Evolutionary conservation across 2,113 vertebrate species (phyloP), one percentile per base, ranked within the genome.

Genomic region (Odocoileus hemionus): DNA sequence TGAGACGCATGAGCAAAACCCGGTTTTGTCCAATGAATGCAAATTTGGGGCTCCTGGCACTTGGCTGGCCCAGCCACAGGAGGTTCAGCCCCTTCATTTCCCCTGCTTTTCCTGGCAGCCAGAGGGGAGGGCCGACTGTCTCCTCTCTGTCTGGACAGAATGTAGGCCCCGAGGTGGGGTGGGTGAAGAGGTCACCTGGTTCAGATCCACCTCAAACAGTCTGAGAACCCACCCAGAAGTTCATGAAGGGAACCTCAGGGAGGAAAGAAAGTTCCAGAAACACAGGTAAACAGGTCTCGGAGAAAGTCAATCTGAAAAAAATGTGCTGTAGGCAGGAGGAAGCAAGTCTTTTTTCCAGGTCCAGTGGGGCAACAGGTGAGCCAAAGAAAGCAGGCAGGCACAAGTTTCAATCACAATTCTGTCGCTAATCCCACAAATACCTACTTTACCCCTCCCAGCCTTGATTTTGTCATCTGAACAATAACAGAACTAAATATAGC

Each of bases 161-260:
- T 14, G 19, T 4, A 85, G 76, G 61, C 92, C 78, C 80, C 2
- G 15, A 86, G 84, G 45, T 86, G 25, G 36, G 50, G 88, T 15
- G 33, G 89, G 39, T 14, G 14, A 13, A 15, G 1, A 95, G 74
- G 85, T 91, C 61, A 52, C 33, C n/a, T 76, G 91, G 89, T 45
- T 70, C 1, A 79, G 61, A 86, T 98, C 80, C 95, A 64, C 84
- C 39, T 85, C 91, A 95, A 98, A 98, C 87, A 98, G 89, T 14
- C 78, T 86, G 89, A 86, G 91, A 89, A 89, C 17, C 47, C 82
- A 91, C 21, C 25, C 91, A 26, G 60, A 92, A 96, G 86, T 43
- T 78, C 70, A 47, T 0, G n/a, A 91, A 23, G 50, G 36, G 19
- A 91, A 52, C 0, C 3, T 85, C 52, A 88, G 84, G 55, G 89